Evolutionary conservation across 2,888 invertebrate genomes (phyloP).

Genomic region (Falcaria lacertinaria): DNA sequence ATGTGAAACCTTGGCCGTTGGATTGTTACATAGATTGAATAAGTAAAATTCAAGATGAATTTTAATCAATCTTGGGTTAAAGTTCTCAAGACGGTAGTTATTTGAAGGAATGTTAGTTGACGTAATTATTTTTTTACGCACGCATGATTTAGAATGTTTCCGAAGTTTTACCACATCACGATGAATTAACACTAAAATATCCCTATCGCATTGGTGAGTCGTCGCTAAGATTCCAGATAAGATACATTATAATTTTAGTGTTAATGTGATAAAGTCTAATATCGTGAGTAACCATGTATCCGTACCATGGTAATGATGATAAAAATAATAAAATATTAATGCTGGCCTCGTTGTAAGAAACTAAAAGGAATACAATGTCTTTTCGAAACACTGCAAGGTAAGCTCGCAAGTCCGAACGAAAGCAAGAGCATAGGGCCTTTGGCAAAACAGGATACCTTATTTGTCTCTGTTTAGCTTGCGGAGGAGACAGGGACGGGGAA

Average conservation of each 20-base stretch:
- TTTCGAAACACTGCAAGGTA: slow-evolving; percentile 14
- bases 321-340: slow-evolving; percentile 14
- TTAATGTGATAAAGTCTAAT: slow-evolving; percentile 19
- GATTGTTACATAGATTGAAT: background rate
- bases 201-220: background rate
- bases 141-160: background rate
- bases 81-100: background rate
- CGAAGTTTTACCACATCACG: background rate
- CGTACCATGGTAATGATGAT: slow-evolving; percentile 20
- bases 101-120: too few species aligned
- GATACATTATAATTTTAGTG: slow-evolving; percentile 11
- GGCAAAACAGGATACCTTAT: slow-evolving; percentile 51
- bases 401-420: slow-evolving; percentile 31
- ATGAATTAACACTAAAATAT: background rate
- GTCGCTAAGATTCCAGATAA: background rate
- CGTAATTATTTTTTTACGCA: background rate
- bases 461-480: slow-evolving; percentile 38
- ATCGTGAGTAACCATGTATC: slow-evolving; percentile 19
- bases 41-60: background rate
- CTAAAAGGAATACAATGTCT: slow-evolving; percentile 1
- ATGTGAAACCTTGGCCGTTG: slow-evolving; percentile 3
- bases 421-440: slow-evolving; percentile 49
- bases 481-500: slow-evolving; percentile 51
- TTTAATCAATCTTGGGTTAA: background rate
- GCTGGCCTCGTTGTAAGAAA: background rate